A percentile compares a stretch with the other conserved stretches of the same genome.
Conservation (phyloP, 2,888 invertebrate species). For the Maniola hyperantus region DNA sequence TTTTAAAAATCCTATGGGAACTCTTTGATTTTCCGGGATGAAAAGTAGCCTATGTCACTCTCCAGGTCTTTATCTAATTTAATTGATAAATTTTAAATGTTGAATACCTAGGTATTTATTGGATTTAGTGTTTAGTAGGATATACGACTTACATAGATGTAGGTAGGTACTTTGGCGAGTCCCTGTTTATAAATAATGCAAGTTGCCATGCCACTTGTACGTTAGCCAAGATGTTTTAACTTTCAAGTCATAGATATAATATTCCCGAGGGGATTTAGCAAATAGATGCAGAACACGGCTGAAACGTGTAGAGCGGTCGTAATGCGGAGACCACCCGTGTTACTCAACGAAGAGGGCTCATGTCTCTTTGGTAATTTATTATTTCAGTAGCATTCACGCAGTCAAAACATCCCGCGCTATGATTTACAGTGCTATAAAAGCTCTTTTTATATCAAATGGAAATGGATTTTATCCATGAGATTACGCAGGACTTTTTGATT, state of each 20-base stretch:
- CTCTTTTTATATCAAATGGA: conserved; percentile 76
- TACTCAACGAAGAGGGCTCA: conserved; percentile 62
- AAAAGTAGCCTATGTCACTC: too few species aligned
- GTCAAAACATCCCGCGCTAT: conserved; percentile 79
- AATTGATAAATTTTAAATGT: too few species aligned
- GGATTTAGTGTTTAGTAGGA: too few species aligned
- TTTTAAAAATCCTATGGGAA: too few species aligned
- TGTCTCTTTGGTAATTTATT: conserved; percentile 77
- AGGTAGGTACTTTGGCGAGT: too few species aligned
- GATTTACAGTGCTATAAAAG: conserved; percentile 79
- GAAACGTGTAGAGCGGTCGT: conserved; percentile 40
- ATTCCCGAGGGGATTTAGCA: conserved; percentile 20
- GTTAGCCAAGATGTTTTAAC: background rate
- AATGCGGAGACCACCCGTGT: conserved; percentile 70
- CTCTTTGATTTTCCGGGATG: too few species aligned
- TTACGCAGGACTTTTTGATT: conserved; percentile 58
- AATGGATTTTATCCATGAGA: conserved; percentile 76
- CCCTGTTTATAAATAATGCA: background rate
- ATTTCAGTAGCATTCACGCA: conserved; percentile 70
- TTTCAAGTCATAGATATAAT: conserved; percentile 4
- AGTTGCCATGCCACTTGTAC: background rate
- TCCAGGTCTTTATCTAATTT: too few species aligned
- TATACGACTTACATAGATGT: too few species aligned
- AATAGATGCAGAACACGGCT: conserved; percentile 16
- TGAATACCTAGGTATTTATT: too few species aligned